A percentile compares a stretch with the other conserved stretches of the same genome.
Evolutionary conservation across 1,140 invertebrate species (phyloP).

Genomic region (Neomicropteryx cornuta): DNA sequence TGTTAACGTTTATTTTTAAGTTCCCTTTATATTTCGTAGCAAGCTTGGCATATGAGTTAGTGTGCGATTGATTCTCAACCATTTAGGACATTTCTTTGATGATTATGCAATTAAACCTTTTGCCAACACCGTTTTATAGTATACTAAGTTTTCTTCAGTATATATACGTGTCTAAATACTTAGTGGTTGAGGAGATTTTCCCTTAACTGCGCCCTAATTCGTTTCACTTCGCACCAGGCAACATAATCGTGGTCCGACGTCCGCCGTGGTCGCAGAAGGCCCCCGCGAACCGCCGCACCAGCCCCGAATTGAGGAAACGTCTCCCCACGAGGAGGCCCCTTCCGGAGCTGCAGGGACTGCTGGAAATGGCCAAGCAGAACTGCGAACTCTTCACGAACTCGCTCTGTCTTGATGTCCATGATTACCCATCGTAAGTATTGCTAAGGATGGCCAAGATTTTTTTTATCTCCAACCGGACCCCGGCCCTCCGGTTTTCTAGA

Average conservation of each 20-base stretch:
- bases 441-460: background rate
- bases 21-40: too few species aligned
- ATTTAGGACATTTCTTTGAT: too few species aligned
- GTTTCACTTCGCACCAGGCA: too few species aligned
- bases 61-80: too few species aligned
- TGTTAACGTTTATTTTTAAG: too few species aligned
- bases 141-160: background rate
- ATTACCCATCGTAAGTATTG: slow-evolving; percentile 65
- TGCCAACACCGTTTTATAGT: background rate
- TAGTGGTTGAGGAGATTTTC: background rate
- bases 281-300: slow-evolving; percentile 19
- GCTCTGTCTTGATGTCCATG: slow-evolving; percentile 59
- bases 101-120: too few species aligned
- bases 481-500: too few species aligned
- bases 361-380: slow-evolving; percentile 19
- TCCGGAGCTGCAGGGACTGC: slow-evolving; percentile 20
- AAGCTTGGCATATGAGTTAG: too few species aligned
- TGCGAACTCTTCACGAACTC: slow-evolving; percentile 66
- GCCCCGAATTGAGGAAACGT: slow-evolving; percentile 19
- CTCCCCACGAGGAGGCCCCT: slow-evolving; percentile 18
- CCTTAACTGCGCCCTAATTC: too few species aligned
- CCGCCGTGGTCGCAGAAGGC: slow-evolving; percentile 14
- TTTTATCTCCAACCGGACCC: slow-evolving; percentile 6
- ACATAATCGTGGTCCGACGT: too few species aligned
- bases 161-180: background rate